A percentile compares a stretch with the other conserved stretches of the same genome.
phyloP scores from a whole-genome alignment of 2,888 invertebrate species.

The Smittia aterrima region DNA sequence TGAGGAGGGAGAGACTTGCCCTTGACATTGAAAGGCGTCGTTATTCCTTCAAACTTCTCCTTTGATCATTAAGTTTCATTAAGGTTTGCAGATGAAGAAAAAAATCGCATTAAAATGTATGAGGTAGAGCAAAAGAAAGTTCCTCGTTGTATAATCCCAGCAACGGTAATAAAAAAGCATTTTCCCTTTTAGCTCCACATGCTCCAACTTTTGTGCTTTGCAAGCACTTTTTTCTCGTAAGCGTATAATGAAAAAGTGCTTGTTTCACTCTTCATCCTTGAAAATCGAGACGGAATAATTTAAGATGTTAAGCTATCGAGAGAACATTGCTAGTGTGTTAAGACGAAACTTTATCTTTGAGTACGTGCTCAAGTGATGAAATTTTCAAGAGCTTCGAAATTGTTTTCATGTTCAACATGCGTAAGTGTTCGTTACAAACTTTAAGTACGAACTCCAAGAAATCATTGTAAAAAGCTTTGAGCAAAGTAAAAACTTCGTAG shows the following conservation, averaged over 20 bases:
- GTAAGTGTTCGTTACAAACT: too few relatives aligned
- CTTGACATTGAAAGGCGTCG: background rate
- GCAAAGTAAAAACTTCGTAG: too few relatives aligned
- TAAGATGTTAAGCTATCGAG: too few relatives aligned
- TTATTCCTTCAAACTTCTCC: too few relatives aligned
- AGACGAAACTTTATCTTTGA: too few relatives aligned
- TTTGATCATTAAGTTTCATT: background rate
- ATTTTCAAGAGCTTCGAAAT: too few relatives aligned
- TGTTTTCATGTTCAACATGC: too few relatives aligned
- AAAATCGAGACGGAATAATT: constrained; percentile 2
- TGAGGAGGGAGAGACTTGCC: background rate
- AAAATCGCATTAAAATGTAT: constrained; percentile 8
- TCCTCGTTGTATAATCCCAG: background rate
- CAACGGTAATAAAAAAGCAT: background rate
- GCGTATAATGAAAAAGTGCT: constrained; percentile 35
- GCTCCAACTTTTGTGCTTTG: constrained; percentile 1
- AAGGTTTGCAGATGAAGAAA: background rate
- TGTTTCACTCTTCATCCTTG: constrained; percentile 26
- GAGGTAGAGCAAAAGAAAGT: background rate
- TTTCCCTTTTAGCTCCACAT: background rate
- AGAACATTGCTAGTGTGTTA: too few relatives aligned
- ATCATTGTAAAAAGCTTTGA: too few relatives aligned
- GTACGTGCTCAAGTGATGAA: too few relatives aligned
- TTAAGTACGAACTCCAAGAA: too few relatives aligned
- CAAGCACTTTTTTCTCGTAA: background rate